Evolutionary conservation across 2,113 vertebrate species (phyloP), one percentile per base, ranked within the genome.

Genomic region (Dasyornis broadbenti): DNA sequence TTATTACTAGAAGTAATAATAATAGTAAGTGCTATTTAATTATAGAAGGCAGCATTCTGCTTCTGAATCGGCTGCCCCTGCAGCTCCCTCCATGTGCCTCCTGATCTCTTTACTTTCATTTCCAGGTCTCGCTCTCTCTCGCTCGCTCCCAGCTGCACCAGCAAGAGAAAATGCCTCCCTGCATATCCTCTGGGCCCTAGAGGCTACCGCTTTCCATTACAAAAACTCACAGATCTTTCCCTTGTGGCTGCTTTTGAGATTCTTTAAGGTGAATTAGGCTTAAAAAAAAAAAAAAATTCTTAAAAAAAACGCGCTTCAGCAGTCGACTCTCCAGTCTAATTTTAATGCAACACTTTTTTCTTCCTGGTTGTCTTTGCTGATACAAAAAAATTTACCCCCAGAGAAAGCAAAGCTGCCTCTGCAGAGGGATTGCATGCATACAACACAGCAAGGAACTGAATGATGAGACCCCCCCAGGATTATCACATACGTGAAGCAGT

Each of bases 1-100:
- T 98, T 98, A 98, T 98, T 98, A 98, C 97, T 97, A 96, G 89
- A 96, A 98, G 97, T 98, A 98, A 98, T 98, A 98, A 98, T 98
- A 97, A 96, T 79, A 98, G 93, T 98, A 98, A 98, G 75, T 98
- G 97, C 94, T 98, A 98, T 98, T 98, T 98, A 98, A 98, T 98
- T 98, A 97, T 77, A 97, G 97, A 97, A 97, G 97, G 98, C 95
- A 95, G 97, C 97, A 98, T 98, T 97, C 93, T 98, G 97, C 96
- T 95, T 95, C 95, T 95, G 96, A 96, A 96, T 97, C 98, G 96
- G 97, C 97, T 97, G 96, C 96, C 96, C 96, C 91, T 96, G 98
- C 97, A 97, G 98, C 97, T 97, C 96, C 83, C 96, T 97, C 97
- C 98, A 96, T 96, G 97, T 92, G 98, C 97, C 97, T 97, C 96